A percentile compares a stretch with the other conserved stretches of the same genome.
phyloP scores from a whole-genome alignment of 1,140 invertebrate species.

The Rhagoletis zephyria region DNA sequence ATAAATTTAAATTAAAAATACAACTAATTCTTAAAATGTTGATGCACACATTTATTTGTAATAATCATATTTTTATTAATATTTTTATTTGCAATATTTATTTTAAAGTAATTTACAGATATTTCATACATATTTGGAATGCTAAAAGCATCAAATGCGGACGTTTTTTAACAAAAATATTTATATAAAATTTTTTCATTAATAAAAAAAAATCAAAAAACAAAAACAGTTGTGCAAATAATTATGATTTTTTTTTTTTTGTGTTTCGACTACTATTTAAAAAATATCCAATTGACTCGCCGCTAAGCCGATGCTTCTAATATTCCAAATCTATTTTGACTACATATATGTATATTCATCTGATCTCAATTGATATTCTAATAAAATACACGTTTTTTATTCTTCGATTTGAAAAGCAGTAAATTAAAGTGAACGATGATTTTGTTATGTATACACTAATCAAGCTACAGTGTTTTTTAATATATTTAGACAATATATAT shows the following conservation, averaged over 20 bases:
- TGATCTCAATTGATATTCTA: not conserved
- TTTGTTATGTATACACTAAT: conserved; percentile 55
- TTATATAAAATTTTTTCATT: no score
- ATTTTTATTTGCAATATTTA: conserved; percentile 45
- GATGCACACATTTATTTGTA: conserved; percentile 47
- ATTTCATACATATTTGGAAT: not conserved
- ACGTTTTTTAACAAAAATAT: no score
- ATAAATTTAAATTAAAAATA: not conserved
- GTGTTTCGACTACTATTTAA: not conserved
- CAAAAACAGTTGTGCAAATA: no score
- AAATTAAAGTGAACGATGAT: not conserved
- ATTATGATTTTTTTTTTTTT: no score
- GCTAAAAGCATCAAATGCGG: not conserved
- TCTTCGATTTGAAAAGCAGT: conserved; percentile 15
- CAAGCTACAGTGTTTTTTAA: conserved; percentile 57
- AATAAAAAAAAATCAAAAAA: no score
- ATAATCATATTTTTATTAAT: conserved; percentile 42
- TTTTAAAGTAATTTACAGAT: conserved; percentile 34
- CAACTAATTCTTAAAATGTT: conserved; percentile 14
- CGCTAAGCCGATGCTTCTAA: not conserved
- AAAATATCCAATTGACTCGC: no score
- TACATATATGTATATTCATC: not conserved
- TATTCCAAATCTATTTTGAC: not conserved
- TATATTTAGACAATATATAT: conserved; percentile 36
- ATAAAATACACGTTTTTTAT: not conserved